Evolutionary conservation across 1,140 invertebrate species (phyloP).

Genomic region (Ceratosolen solmsi): DNA sequence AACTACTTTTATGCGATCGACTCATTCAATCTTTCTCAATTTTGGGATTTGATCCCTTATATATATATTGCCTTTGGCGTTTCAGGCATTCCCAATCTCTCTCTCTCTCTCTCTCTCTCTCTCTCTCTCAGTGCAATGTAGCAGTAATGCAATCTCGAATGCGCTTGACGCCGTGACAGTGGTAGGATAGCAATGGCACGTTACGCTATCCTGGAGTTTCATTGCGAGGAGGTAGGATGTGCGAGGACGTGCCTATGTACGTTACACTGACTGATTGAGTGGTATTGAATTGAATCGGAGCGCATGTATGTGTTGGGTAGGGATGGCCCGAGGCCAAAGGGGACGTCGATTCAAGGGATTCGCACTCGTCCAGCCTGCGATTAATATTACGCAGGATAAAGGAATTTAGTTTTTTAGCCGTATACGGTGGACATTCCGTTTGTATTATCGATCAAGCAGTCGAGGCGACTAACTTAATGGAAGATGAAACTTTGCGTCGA

Average conservation of each 20-base stretch:
- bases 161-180: constrained; percentile 53
- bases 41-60: constrained; percentile 8
- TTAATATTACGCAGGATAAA: not conserved
- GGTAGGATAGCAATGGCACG: constrained; percentile 51
- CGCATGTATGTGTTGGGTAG: constrained; percentile 43
- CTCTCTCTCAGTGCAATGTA: not conserved
- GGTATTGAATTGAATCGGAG: constrained; percentile 72
- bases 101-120: not conserved
- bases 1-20: not conserved
- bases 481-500: no score
- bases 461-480: no score
- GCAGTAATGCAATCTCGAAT: constrained; percentile 53
- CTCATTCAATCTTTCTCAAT: constrained; percentile 31
- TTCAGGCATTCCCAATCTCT: not conserved
- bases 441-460: no score
- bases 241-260: constrained; percentile 62
- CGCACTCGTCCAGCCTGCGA: no score
- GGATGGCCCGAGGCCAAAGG: constrained; percentile 26
- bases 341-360: constrained; percentile 27
- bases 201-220: constrained; percentile 52
- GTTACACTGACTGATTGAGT: constrained; percentile 74
- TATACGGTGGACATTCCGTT: no score
- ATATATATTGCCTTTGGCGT: not conserved
- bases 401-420: no score
- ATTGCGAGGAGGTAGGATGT: constrained; percentile 52